Conservation (phyloP, 2,113 vertebrate genomes). For the Zosterops pallidus region DNA sequence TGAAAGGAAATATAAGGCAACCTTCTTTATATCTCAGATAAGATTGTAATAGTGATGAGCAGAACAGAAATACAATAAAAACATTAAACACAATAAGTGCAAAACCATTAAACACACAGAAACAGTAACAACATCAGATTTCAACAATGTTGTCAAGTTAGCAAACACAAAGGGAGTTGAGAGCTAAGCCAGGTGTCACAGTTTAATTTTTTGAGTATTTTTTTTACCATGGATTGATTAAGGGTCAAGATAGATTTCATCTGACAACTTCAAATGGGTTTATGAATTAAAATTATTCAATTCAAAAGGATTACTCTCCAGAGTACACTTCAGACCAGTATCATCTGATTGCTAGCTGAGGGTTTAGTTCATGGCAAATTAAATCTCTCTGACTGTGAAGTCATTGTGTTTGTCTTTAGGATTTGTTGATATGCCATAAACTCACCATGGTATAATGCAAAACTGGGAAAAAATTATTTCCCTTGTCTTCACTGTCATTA, state of each 20-base stretch:
- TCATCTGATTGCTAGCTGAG: conserved; percentile 5
- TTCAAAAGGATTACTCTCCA: not conserved
- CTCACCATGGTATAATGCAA: conserved; percentile 5
- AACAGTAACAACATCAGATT: not conserved
- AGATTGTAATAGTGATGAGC: not conserved
- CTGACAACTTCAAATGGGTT: not conserved
- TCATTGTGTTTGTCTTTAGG: conserved; percentile 36
- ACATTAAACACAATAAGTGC: not conserved
- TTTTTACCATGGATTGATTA: conserved; percentile 16
- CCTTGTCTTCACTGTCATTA: conserved; percentile 41
- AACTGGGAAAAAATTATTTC: not conserved
- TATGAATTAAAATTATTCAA: not conserved
- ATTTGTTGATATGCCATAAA: conserved; percentile 37
- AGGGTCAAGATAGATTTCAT: not conserved
- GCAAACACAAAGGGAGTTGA: not conserved
- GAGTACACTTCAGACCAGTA: not conserved
- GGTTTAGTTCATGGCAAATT: not conserved
- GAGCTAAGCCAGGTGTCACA: not conserved
- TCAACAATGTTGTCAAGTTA: not conserved
- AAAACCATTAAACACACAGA: not conserved
- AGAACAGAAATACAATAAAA: not conserved
- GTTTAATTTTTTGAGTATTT: not conserved
- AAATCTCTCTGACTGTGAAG: conserved; percentile 16
- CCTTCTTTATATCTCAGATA: not conserved
- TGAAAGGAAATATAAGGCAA: conserved; percentile 8